These are phyloP conservation scores for Artemia franciscana DNA, from an alignment of 1,140 invertebrate species.

Conservation along the genomic window DNA sequence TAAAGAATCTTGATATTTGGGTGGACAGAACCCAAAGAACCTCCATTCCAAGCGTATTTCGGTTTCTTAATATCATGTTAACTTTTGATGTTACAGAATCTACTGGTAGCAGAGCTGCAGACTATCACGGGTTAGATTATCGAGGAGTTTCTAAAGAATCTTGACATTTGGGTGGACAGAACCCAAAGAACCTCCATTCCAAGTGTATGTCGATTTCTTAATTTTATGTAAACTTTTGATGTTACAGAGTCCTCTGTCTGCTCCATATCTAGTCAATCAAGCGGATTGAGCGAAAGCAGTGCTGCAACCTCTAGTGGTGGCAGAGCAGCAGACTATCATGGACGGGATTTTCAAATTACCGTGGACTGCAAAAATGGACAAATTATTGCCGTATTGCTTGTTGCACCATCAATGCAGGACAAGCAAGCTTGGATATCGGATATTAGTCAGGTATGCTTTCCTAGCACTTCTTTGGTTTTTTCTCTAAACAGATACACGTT, in stretches of 20 bases:
- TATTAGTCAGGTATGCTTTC: slow-evolving; percentile 40
- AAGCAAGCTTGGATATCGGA: slow-evolving; percentile 87
- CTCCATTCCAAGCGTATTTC: no score
- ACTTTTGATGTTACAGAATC: slow-evolving; percentile 22
- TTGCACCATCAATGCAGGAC: slow-evolving; percentile 58
- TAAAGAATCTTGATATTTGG: no score
- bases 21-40: no score
- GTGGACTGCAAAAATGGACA: slow-evolving; percentile 33
- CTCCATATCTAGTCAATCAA: slow-evolving; percentile 30
- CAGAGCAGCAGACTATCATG: slow-evolving; percentile 31
- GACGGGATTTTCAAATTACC: slow-evolving; percentile 69
- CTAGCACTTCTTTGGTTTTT: not conserved
- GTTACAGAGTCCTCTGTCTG: slow-evolving; percentile 29
- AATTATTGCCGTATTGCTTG: slow-evolving; percentile 41
- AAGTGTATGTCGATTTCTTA: no score
- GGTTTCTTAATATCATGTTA: no score
- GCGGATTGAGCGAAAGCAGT: slow-evolving; percentile 26
- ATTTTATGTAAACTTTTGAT: no score
- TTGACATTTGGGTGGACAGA: no score
- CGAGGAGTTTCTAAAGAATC: no score
- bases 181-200: no score
- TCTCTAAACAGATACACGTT: no score
- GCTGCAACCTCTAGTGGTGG: slow-evolving; percentile 20
- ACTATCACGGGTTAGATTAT: slow-evolving; percentile 58
- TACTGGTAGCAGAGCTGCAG: slow-evolving; percentile 19